These are phyloP conservation scores for Cheilosia urbana DNA, from an alignment of 2,888 invertebrate genomes.

Conservation along the genomic window DNA sequence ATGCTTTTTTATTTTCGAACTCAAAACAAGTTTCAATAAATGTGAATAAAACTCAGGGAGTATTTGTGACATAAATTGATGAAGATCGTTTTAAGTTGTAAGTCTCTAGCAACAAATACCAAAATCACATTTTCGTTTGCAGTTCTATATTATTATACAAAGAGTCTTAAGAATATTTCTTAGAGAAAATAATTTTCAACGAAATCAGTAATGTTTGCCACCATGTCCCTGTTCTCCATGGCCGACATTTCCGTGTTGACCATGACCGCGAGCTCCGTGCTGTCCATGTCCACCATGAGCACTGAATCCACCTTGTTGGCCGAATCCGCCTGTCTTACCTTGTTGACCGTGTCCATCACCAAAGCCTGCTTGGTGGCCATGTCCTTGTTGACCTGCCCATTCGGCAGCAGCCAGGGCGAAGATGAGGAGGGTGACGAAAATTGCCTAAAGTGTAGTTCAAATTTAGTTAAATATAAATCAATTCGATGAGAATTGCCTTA, in stretches of 20 bases:
- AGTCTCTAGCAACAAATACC: no score
- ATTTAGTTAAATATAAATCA: neutral
- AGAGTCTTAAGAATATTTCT: no score
- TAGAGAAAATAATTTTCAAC: neutral
- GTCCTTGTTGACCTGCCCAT: neutral
- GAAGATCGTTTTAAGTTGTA: no score
- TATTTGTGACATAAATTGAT: no score
- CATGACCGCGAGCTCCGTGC: constrained; percentile 2
- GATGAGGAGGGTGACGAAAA: constrained; percentile 3
- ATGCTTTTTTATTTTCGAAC: no score
- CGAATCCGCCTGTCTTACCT: neutral
- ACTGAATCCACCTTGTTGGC: neutral
- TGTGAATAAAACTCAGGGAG: no score
- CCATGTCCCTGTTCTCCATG: constrained; percentile 10
- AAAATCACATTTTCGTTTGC: no score
- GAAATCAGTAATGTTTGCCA: constrained; percentile 13
- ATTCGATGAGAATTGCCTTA: neutral
- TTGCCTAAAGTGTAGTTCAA: neutral
- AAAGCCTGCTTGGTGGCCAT: neutral
- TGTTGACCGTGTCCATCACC: neutral
- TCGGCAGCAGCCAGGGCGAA: neutral
- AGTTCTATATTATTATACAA: no score
- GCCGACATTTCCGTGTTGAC: constrained; percentile 13
- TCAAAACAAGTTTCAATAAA: no score
- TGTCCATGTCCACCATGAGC: constrained; percentile 12